These are phyloP conservation scores for Rhaphigaster nebulosa DNA, from an alignment of 2,888 invertebrate genomes.

Conservation along the genomic window DNA sequence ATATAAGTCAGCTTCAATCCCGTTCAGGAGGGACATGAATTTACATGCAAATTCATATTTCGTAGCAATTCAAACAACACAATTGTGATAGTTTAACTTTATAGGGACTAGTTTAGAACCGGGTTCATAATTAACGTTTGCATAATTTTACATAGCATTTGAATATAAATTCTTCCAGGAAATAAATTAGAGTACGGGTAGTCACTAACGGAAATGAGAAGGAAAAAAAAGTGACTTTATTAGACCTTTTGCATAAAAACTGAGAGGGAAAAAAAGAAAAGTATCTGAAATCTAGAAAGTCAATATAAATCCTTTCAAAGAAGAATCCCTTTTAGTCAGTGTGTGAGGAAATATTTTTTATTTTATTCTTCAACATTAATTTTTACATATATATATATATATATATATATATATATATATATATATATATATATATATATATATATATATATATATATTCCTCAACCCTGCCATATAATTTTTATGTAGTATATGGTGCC, in stretches of 20 bases:
- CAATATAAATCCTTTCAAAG: not conserved
- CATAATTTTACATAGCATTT: constrained; percentile 44
- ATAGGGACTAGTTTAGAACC: not conserved
- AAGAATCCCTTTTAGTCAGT: not conserved
- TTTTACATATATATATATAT: too few relatives aligned
- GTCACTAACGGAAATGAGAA: constrained; percentile 24
- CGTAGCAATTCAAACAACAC: constrained; percentile 11
- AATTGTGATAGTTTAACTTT: constrained; percentile 43
- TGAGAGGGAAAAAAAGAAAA: not conserved
- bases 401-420: too few relatives aligned
- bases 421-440: too few relatives aligned
- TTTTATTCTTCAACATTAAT: too few relatives aligned
- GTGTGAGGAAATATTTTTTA: not conserved
- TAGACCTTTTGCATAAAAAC: constrained; percentile 21
- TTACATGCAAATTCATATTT: constrained; percentile 46
- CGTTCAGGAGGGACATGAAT: not conserved
- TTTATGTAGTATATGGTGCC: too few relatives aligned
- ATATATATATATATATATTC: too few relatives aligned
- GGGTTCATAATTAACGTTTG: constrained; percentile 10
- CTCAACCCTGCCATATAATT: too few relatives aligned
- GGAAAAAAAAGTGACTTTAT: not conserved
- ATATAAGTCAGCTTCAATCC: constrained; percentile 40
- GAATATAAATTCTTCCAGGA: constrained; percentile 15
- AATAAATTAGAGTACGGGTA: constrained; percentile 30
- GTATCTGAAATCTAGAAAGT: not conserved